Conservation (phyloP, 2,113 vertebrate species). For the Tachysurus fulvidraco region DNA sequence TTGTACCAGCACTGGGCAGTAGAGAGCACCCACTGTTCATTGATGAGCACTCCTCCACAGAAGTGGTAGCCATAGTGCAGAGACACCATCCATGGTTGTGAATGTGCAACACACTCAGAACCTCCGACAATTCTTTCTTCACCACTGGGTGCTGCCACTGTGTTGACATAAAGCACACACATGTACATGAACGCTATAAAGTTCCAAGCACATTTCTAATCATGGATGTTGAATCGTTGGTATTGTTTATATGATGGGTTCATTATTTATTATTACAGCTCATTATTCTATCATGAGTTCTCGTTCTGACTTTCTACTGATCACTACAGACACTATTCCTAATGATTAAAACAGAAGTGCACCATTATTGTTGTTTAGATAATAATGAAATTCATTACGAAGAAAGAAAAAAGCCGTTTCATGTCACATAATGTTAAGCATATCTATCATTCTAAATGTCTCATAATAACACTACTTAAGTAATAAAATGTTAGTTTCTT, state of each 20-base stretch:
- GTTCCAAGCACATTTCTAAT: neutral
- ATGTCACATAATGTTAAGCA: neutral
- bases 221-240: neutral
- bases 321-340: neutral
- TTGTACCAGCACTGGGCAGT: conserved; percentile 76
- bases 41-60: conserved; percentile 74
- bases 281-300: neutral
- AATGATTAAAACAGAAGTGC: neutral
- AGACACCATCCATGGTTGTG: conserved; percentile 70
- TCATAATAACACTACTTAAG: neutral
- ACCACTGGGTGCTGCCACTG: conserved; percentile 63
- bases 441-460: neutral
- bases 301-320: neutral
- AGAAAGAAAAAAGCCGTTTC: neutral
- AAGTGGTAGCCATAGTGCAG: conserved; percentile 73
- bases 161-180: neutral
- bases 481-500: conserved; percentile 27
- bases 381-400: no score
- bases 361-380: neutral
- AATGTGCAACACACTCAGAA: conserved; percentile 59
- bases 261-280: no score
- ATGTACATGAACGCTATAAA: neutral
- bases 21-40: conserved; percentile 68
- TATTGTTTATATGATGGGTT: neutral
- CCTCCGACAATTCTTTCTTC: conserved; percentile 69